Conservation (phyloP, 2,888 invertebrate genomes). For the Plebejus anna region DNA sequence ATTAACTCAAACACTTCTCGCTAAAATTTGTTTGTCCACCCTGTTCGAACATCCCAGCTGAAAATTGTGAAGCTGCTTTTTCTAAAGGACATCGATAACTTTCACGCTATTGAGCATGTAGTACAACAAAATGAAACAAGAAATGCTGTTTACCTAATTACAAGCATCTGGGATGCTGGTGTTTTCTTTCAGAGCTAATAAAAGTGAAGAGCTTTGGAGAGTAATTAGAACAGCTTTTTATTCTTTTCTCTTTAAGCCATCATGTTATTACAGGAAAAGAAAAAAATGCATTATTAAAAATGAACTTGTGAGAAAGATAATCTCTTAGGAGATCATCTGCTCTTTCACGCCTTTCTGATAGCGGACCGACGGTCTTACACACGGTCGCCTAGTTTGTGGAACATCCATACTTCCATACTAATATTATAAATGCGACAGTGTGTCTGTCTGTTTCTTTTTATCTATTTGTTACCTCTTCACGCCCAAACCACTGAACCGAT, state of each 20-base stretch:
- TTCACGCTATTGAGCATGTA: slow-evolving; percentile 33
- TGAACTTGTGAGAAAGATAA: slow-evolving; percentile 49
- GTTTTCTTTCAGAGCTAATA: slow-evolving; percentile 7
- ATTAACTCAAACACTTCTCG: no score
- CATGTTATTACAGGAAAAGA: slow-evolving; percentile 27
- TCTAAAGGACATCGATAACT: background rate
- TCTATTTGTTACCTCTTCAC: no score
- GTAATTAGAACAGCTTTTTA: slow-evolving; percentile 10
- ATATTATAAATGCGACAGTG: no score
- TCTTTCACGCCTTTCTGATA: slow-evolving; percentile 48
- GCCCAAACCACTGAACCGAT: no score
- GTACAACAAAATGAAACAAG: slow-evolving; percentile 13
- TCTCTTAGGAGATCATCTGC: slow-evolving; percentile 52
- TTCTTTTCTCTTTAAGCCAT: slow-evolving; percentile 25
- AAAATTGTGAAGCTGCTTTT: background rate
- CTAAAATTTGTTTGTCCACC: background rate
- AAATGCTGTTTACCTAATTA: slow-evolving; percentile 12
- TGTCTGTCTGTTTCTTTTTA: no score
- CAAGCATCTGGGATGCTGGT: slow-evolving; percentile 7
- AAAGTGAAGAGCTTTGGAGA: slow-evolving; percentile 10
- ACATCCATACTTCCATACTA: no score
- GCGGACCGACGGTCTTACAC: slow-evolving; percentile 32
- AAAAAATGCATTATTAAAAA: slow-evolving; percentile 41
- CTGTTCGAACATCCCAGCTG: background rate
- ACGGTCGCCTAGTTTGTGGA: background rate